These are phyloP conservation scores for Champsocephalus gunnari DNA, from an alignment of 2,797 vertebrate species.

Conservation along the genomic window DNA sequence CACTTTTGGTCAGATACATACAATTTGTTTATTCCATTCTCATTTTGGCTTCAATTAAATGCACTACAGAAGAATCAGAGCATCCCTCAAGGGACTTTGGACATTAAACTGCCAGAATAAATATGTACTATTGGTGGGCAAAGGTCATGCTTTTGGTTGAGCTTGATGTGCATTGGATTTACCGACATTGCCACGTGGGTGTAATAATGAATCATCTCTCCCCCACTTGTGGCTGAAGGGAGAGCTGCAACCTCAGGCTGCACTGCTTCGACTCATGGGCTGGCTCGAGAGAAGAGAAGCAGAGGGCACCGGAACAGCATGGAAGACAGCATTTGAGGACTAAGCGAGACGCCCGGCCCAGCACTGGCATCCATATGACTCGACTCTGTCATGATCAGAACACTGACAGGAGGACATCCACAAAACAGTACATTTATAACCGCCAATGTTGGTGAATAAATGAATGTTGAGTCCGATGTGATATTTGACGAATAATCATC, in stretches of 20 bases:
- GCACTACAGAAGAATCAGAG: background rate
- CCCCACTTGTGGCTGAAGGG: slow-evolving; percentile 63
- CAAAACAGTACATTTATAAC: slow-evolving; percentile 24
- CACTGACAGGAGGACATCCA: slow-evolving; percentile 28
- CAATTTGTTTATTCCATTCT: background rate
- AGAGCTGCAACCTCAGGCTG: slow-evolving; percentile 53
- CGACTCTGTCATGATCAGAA: slow-evolving; percentile 22
- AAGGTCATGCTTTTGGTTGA: background rate
- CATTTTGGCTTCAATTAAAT: background rate
- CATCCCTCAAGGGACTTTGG: background rate
- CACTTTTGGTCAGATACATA: background rate
- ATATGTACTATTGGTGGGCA: background rate
- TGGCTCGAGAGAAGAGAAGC: background rate
- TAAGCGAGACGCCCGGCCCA: fast-evolving
- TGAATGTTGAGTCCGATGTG: background rate
- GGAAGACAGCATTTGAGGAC: background rate
- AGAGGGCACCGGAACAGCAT: background rate
- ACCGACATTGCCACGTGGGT: background rate
- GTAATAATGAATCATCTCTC: slow-evolving; percentile 19
- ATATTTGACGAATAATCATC: background rate
- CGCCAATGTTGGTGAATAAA: background rate
- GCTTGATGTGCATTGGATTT: background rate
- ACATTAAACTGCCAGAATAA: background rate
- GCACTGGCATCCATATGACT: slow-evolving; percentile 29
- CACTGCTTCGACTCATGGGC: slow-evolving; percentile 55